These are phyloP conservation scores for Calidris pygmaea DNA, from an alignment of 2,113 vertebrate species.

Conservation along the genomic window DNA sequence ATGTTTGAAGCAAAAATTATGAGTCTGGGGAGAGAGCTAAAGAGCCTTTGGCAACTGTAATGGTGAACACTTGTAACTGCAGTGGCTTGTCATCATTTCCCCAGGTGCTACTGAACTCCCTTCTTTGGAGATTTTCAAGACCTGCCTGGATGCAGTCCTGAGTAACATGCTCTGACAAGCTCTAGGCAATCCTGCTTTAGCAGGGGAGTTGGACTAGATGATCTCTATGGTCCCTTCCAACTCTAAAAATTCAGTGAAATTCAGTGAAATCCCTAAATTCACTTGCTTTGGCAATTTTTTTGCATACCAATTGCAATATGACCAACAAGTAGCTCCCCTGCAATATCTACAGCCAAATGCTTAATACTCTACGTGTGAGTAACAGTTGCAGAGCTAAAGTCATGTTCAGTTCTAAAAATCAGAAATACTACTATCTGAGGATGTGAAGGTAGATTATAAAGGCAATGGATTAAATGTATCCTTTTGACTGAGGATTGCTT, in stretches of 20 bases:
- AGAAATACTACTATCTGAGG: background rate
- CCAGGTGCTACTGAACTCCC: background rate
- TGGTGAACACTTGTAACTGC: background rate
- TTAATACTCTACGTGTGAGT: rapidly evolving
- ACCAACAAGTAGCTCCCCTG: background rate
- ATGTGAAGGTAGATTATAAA: background rate
- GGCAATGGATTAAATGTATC: background rate
- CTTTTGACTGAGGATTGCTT: background rate
- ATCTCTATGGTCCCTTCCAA: no score
- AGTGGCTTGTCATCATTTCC: background rate
- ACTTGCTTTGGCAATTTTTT: background rate
- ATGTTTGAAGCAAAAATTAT: background rate
- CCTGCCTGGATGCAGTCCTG: no score
- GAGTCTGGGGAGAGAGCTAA: background rate
- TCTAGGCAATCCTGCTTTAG: no score
- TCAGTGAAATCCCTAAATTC: background rate
- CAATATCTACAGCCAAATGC: background rate
- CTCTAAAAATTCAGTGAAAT: no score
- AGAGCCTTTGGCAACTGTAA: background rate
- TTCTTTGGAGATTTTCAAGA: no score
- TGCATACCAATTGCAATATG: background rate
- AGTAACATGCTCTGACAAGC: no score
- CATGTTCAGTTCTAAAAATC: background rate
- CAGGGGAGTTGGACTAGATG: no score
- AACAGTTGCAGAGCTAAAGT: background rate